Evolutionary conservation across 2,113 vertebrate species (phyloP).

Genomic region (Leptocoma aspasia): DNA sequence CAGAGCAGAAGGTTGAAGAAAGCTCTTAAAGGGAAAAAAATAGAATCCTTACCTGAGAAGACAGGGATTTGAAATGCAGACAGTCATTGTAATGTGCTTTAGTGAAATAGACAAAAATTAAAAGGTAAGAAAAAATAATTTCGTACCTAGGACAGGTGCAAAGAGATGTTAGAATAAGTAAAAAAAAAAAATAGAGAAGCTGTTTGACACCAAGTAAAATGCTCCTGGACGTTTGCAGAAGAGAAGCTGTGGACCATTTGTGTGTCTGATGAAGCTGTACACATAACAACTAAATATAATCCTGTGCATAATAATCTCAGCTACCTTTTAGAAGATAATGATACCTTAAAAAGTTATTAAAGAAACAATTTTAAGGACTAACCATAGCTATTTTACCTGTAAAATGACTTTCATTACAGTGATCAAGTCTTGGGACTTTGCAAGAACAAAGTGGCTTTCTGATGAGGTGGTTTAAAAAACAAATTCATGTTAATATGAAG

Average conservation of each 20-base stretch:
- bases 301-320: neutral
- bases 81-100: neutral
- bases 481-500: neutral
- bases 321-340: neutral
- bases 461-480: neutral
- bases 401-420: neutral
- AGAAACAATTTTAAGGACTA: neutral
- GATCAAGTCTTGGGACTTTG: neutral
- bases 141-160: neutral
- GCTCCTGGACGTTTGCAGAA: neutral
- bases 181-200: neutral
- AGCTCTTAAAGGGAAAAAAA: neutral
- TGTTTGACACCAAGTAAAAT: neutral
- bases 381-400: neutral
- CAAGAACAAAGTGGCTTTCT: neutral
- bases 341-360: neutral
- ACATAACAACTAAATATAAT: neutral
- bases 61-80: neutral
- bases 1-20: neutral
- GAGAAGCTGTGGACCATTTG: neutral
- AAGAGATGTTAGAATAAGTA: neutral
- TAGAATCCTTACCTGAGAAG: neutral
- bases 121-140: neutral
- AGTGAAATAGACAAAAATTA: neutral
- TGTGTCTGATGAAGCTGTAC: neutral